Conservation (phyloP, 2,113 vertebrate genomes). For the Callorhinus ursinus region DNA sequence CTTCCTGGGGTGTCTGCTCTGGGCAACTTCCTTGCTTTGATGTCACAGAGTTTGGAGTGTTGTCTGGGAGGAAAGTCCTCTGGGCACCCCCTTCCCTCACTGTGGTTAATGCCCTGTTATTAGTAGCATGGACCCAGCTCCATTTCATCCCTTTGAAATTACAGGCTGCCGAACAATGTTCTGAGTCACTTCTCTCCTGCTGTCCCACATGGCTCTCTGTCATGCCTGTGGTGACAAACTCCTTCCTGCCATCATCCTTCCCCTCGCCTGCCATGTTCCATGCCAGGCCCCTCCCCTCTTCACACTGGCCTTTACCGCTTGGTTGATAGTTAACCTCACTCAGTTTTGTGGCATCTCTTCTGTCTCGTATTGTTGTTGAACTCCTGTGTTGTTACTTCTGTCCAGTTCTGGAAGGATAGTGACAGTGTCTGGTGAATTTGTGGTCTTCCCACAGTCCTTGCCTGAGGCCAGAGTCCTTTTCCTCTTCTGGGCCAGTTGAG, state of each 20-base stretch:
- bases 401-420: neutral
- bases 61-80: neutral
- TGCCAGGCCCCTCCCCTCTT: neutral
- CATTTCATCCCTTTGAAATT: conserved; percentile 46
- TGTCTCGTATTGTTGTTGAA: neutral
- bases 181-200: neutral
- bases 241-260: neutral
- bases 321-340: neutral
- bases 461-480: neutral
- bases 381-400: neutral
- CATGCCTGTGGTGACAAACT: neutral
- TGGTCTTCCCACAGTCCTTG: neutral
- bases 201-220: neutral
- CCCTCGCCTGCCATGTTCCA: neutral
- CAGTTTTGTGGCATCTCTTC: neutral
- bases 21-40: neutral
- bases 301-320: neutral
- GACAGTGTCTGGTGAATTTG: neutral
- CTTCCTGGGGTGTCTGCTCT: neutral
- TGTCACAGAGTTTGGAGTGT: neutral
- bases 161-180: conserved; percentile 29
- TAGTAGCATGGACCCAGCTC: neutral
- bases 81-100: neutral
- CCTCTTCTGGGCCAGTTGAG: neutral
- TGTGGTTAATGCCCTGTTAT: neutral